phyloP scores from a whole-genome alignment of 1,140 invertebrate species.

The Oedothorax gibbosus region DNA sequence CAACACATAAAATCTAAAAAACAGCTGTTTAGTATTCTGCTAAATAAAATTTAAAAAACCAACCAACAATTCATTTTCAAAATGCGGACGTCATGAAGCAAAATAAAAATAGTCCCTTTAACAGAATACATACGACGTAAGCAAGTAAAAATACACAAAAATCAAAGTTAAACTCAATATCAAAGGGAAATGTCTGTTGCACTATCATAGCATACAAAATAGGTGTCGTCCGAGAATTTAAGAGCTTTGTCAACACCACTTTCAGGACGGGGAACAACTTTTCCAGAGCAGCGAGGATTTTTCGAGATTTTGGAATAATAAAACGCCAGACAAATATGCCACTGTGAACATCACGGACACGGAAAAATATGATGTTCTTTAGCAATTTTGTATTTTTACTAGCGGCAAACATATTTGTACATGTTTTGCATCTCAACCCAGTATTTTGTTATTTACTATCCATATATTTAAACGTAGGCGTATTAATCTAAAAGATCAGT shows the following conservation, averaged over 20 bases:
- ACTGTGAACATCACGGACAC: too few species aligned
- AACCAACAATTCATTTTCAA: too few species aligned
- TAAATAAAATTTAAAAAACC: too few species aligned
- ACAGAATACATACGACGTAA: too few species aligned
- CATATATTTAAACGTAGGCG: background rate
- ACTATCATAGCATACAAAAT: conserved; percentile 17
- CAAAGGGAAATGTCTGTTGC: conserved; percentile 1
- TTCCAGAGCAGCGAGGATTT: background rate
- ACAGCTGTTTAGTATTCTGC: too few species aligned
- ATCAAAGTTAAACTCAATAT: conserved; percentile 3
- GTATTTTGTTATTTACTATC: background rate
- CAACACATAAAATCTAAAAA: too few species aligned
- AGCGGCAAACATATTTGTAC: background rate
- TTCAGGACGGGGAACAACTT: background rate
- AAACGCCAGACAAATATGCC: too few species aligned
- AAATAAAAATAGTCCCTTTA: too few species aligned
- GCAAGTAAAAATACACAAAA: too few species aligned
- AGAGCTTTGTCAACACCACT: conserved; percentile 50
- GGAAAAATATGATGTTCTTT: too few species aligned
- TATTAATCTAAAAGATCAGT: too few species aligned
- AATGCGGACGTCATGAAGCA: too few species aligned
- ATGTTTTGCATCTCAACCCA: background rate
- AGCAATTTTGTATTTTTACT: background rate
- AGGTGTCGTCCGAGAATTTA: conserved; percentile 9
- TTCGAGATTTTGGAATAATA: background rate